phyloP scores from a whole-genome alignment of 1,140 invertebrate species.

The Eupristina koningsbergeri region DNA sequence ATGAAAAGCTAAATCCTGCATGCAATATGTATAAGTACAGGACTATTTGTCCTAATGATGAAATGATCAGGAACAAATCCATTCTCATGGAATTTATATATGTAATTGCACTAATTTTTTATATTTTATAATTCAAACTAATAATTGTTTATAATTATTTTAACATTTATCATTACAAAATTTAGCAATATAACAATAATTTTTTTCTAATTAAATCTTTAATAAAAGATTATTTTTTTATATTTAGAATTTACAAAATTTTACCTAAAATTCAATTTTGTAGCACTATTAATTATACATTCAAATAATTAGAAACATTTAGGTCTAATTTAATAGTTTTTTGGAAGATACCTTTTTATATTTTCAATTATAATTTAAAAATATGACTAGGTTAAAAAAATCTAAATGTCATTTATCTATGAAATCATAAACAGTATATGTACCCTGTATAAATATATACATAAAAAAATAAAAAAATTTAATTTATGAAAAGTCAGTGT shows the following conservation, averaged over 20 bases:
- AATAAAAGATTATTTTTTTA: background rate
- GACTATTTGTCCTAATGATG: too few relatives aligned
- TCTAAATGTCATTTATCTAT: conserved; percentile 36
- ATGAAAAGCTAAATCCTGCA: too few relatives aligned
- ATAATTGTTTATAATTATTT: background rate
- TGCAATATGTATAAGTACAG: too few relatives aligned
- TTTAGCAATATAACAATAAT: background rate
- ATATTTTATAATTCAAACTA: too few relatives aligned
- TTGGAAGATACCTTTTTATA: background rate
- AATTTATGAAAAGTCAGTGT: conserved; percentile 66
- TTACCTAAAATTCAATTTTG: background rate
- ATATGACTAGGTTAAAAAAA: conserved; percentile 44
- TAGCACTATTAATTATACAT: background rate
- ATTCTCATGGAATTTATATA: too few relatives aligned
- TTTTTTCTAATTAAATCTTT: background rate
- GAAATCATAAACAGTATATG: background rate
- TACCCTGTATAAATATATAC: conserved; percentile 44
- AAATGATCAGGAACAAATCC: too few relatives aligned
- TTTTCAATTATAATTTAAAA: conserved; percentile 6
- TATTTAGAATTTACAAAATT: background rate
- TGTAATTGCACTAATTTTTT: too few relatives aligned
- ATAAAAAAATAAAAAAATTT: conserved; percentile 29
- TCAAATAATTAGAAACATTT: background rate
- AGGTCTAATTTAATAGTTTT: background rate
- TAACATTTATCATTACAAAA: background rate